Percentiles rank a stretch among this genome's conserved stretches.
Conservation (phyloP, 2,888 invertebrate genomes). For the Polietes domitor region DNA sequence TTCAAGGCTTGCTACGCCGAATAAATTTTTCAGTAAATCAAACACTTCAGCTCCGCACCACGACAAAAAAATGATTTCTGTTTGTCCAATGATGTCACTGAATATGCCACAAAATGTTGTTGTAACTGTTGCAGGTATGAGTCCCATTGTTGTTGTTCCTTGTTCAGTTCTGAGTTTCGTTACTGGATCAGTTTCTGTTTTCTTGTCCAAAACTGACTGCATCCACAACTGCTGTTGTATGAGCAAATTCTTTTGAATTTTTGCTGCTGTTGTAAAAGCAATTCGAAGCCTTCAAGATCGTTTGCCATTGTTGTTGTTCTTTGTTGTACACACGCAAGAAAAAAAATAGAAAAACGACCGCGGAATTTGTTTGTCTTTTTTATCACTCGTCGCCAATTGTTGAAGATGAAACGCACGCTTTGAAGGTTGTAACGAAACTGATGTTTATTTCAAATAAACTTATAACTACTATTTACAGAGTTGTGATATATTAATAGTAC, state of each 20-base stretch:
- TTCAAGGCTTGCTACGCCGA: conserved; percentile 51
- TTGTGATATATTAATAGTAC: not conserved
- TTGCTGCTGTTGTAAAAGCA: not conserved
- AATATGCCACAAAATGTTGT: conserved; percentile 65
- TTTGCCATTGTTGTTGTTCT: not conserved
- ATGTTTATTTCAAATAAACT: not conserved
- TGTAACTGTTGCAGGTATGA: conserved; percentile 61
- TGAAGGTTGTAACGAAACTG: conserved; percentile 16
- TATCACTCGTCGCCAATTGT: not conserved
- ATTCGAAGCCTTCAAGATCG: not conserved
- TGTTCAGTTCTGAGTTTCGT: conserved; percentile 35
- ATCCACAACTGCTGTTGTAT: conserved; percentile 36
- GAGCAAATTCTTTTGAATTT: not conserved
- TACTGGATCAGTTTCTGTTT: not conserved
- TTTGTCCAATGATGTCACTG: conserved; percentile 44
- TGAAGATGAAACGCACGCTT: not conserved
- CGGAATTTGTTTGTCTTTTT: not conserved
- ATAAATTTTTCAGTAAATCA: conserved; percentile 64
- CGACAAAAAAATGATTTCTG: conserved; percentile 64
- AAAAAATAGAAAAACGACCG: too few relatives aligned
- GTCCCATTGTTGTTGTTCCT: conserved; percentile 55
- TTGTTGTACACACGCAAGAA: not conserved
- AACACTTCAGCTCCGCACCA: conserved; percentile 59
- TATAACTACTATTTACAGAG: not conserved
- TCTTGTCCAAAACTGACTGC: conserved; percentile 33